Base-by-base conservation (phyloP, 2,888 invertebrate genomes). In the Zaprionus bogoriensis region DNA sequence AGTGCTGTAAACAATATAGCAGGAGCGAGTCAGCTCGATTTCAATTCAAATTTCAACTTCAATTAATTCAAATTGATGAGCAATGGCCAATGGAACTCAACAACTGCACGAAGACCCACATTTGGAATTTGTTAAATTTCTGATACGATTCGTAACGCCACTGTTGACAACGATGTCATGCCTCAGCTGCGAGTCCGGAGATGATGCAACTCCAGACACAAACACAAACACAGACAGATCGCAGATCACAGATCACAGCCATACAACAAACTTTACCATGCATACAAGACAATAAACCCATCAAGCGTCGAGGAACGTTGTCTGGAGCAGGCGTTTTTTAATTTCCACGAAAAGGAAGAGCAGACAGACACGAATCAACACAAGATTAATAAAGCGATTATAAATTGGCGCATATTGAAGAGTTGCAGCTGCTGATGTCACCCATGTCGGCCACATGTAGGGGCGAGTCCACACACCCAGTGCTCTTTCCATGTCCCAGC, bases 41-140 rank as follows among this genome's bases (percentile, higher is more conserved):
- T 48, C 14, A 42, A 22, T 36, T 57, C 2, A 2, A 17, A 42
- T 25, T 14, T 12, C 1, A n/a, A 9, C 14, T 41, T 73, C 67
- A 83, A 83, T 83, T 80, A 77, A 77, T 67, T 72, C 54, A 69
- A 83, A 77, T 77, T 80, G 64, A 74, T 68, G 59, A 50, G 46
- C 61, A 66, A 64, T 71, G 70, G 61, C 41, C 47, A 6, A 58
- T 46, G 59, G 57, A 55, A 80, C 52, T 61, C 32, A 20, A 41
- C 32, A 53, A 63, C 52, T 57, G 9, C 19, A 3, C 27, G 10
- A 23, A 38, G 47, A 22, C 17, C 6, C 23, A 14, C n/a, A 6
- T 23, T 12, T n/a, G n/a, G 14, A 1, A 25, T 7, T 61, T 27
- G 3, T 51, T 57, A 10, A 22, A 0, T n/a, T n/a, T 2, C 53